Percentiles rank a stretch among this genome's conserved stretches.
phyloP scores from a whole-genome alignment of 1,140 invertebrate species.

The Aphis gossypii region DNA sequence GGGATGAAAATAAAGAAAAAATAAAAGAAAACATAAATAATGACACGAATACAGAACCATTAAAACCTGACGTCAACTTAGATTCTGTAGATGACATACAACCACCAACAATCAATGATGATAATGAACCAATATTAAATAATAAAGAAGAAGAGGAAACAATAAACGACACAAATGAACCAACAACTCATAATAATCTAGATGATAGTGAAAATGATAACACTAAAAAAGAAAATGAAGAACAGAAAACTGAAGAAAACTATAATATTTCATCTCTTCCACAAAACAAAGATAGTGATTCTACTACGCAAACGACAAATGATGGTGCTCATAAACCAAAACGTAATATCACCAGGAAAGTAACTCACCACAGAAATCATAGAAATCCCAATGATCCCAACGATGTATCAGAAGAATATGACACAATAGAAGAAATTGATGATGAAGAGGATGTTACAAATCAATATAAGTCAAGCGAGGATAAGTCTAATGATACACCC shows the following conservation, averaged over 20 bases:
- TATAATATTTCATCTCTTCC: too few species aligned
- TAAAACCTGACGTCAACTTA: background rate
- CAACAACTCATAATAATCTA: too few species aligned
- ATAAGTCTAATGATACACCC: background rate
- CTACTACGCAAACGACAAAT: too few species aligned
- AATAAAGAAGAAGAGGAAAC: background rate
- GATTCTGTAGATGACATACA: background rate
- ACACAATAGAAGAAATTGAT: background rate
- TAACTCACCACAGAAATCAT: background rate
- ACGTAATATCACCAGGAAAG: background rate
- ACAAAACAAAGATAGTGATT: too few species aligned
- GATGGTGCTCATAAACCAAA: too few species aligned
- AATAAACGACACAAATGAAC: background rate
- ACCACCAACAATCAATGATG: background rate
- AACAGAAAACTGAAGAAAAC: too few species aligned
- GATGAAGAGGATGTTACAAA: background rate
- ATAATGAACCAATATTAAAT: background rate
- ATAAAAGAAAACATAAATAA: background rate
- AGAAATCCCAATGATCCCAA: background rate
- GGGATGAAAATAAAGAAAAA: background rate
- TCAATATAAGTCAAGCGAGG: background rate
- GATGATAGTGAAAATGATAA: too few species aligned
- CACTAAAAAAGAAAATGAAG: too few species aligned
- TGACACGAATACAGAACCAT: background rate
- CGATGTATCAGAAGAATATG: background rate